Percentiles rank a stretch among this genome's conserved stretches.
Conservation (phyloP, 2,113 vertebrate species). For the Ammodytes marinus region DNA sequence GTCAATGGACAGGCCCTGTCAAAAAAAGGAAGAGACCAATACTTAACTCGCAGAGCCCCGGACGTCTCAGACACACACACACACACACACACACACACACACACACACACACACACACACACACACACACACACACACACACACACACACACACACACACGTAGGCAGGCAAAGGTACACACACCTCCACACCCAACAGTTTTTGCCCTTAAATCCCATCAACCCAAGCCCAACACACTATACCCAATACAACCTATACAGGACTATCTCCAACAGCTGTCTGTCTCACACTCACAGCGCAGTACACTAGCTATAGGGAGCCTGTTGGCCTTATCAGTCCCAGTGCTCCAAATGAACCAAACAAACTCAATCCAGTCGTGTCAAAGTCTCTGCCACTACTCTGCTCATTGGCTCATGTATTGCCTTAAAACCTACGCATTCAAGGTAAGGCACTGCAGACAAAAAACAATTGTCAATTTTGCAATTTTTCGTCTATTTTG, state of each 20-base stretch:
- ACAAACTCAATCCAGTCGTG: conserved; percentile 17
- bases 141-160: too few species aligned
- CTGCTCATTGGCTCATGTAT: not conserved
- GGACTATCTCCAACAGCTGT: conserved; percentile 59
- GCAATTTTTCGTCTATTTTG: too few species aligned
- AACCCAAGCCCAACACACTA: conserved; percentile 26
- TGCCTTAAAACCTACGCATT: not conserved
- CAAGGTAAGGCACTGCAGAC: too few species aligned
- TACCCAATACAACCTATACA: conserved; percentile 34
- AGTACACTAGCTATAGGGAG: conserved; percentile 40
- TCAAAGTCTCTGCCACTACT: not conserved
- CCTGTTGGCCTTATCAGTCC: conserved; percentile 47
- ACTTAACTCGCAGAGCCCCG: conserved; percentile 37
- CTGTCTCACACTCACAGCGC: conserved; percentile 41
- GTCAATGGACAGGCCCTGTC: conserved; percentile 74
- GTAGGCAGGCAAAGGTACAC: conserved; percentile 16
- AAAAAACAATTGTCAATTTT: too few species aligned
- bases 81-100: conserved; percentile 47
- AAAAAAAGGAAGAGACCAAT: conserved; percentile 60
- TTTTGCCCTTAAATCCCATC: conserved; percentile 52
- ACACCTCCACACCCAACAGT: conserved; percentile 39
- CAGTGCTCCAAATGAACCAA: conserved; percentile 10
- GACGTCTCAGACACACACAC: conserved; percentile 11
- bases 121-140: too few species aligned
- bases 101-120: not conserved